These are phyloP conservation scores for Hemitrygon akajei DNA, from an alignment of 2,797 vertebrate species.

Conservation along the genomic window DNA sequence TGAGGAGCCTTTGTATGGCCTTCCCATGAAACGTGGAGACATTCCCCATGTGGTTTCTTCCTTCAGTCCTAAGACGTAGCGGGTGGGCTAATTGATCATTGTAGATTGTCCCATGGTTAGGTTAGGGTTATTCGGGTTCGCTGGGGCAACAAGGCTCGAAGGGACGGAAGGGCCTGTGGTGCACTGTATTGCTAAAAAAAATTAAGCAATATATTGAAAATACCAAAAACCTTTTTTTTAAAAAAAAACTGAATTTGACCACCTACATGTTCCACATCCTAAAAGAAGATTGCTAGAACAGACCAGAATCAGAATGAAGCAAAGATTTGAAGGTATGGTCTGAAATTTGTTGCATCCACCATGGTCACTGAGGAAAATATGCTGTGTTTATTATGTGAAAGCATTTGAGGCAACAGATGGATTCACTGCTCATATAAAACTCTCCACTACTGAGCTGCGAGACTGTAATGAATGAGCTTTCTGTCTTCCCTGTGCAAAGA, in stretches of 20 bases:
- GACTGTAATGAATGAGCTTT: constrained; percentile 20
- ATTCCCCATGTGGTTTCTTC: no score
- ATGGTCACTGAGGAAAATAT: background rate
- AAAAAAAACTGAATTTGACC: background rate
- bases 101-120: no score
- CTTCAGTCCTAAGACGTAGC: no score
- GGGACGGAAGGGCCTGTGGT: no score
- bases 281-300: background rate
- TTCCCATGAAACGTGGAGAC: no score
- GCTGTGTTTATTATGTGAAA: constrained; percentile 5
- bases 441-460: background rate
- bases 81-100: no score
- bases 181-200: no score
- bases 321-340: background rate
- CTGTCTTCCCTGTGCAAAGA: constrained; percentile 1
- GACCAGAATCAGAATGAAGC: background rate
- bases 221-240: background rate
- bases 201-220: no score
- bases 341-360: background rate
- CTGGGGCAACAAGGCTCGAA: no score
- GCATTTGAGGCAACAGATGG: constrained; percentile 27
- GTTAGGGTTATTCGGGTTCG: no score
- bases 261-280: no score
- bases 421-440: background rate
- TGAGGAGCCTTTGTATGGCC: no score